Evolutionary conservation across 23 tunicate genomes (phyloP).

Genomic region (Phallusia fumigata): DNA sequence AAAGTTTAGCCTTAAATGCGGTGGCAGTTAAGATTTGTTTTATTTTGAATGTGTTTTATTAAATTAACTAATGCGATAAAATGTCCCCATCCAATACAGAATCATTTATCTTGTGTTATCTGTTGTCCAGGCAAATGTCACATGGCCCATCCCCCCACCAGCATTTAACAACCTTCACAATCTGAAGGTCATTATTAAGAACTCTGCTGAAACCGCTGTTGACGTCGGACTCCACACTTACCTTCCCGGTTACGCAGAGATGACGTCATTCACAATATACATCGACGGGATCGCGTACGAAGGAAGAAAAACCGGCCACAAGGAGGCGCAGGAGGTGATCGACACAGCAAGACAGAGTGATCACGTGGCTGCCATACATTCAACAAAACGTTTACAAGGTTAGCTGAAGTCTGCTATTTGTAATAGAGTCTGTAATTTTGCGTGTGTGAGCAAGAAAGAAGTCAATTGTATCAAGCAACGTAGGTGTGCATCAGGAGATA

Average conservation of each 20-base stretch:
- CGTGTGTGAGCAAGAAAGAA: no score
- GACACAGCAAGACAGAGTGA: background rate
- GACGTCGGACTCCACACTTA: constrained; percentile 38
- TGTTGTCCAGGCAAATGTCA: background rate
- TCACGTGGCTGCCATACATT: background rate
- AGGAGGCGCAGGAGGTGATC: background rate
- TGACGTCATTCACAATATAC: constrained; percentile 24
- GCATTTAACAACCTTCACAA: background rate
- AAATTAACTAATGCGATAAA: no score
- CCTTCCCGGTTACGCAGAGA: constrained; percentile 29
- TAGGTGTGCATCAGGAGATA: no score
- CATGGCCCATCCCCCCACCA: background rate
- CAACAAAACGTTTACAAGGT: background rate
- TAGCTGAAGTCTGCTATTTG: no score
- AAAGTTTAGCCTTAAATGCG: no score
- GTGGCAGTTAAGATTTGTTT: no score
- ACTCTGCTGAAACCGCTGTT: background rate
- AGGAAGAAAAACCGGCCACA: background rate
- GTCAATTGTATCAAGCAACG: no score
- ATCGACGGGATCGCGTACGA: background rate
- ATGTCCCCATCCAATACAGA: no score
- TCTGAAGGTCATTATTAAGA: background rate
- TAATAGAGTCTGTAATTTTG: no score
- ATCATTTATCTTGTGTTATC: no score
- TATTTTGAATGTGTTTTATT: no score